These are phyloP conservation scores for Synaphobranchus kaupii DNA, from an alignment of 2,797 vertebrate genomes.

Conservation along the genomic window DNA sequence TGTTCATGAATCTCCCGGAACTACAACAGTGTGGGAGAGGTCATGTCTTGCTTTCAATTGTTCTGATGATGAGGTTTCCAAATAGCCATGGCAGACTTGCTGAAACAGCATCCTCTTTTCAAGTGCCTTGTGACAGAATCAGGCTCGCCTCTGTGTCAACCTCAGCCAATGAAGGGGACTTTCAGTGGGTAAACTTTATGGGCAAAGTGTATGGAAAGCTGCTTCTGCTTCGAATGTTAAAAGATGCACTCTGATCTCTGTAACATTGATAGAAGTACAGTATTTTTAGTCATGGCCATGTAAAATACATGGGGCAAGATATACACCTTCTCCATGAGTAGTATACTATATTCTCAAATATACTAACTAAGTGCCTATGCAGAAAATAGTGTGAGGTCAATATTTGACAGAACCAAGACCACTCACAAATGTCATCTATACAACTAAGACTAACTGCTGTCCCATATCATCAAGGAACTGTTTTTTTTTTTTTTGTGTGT, in stretches of 20 bases:
- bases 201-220: not conserved
- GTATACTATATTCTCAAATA: not conserved
- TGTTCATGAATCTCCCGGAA: not conserved
- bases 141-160: not conserved
- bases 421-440: not conserved
- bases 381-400: not conserved
- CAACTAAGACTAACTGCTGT: not conserved
- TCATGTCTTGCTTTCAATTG: not conserved
- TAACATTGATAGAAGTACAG: not conserved
- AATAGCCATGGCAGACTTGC: not conserved
- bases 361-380: not conserved
- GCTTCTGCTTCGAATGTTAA: not conserved
- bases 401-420: not conserved
- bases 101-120: not conserved
- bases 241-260: not conserved
- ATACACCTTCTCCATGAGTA: not conserved
- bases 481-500: not conserved
- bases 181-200: not conserved
- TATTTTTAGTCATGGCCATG: not conserved
- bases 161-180: not conserved
- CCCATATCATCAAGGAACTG: not conserved
- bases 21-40: slow-evolving; percentile 29
- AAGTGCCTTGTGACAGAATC: not conserved
- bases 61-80: not conserved
- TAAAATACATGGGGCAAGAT: not conserved